A percentile compares a stretch with the other conserved stretches of the same genome.
phyloP scores from a whole-genome alignment of 2,797 vertebrate genomes.

The Fratercula arctica region DNA sequence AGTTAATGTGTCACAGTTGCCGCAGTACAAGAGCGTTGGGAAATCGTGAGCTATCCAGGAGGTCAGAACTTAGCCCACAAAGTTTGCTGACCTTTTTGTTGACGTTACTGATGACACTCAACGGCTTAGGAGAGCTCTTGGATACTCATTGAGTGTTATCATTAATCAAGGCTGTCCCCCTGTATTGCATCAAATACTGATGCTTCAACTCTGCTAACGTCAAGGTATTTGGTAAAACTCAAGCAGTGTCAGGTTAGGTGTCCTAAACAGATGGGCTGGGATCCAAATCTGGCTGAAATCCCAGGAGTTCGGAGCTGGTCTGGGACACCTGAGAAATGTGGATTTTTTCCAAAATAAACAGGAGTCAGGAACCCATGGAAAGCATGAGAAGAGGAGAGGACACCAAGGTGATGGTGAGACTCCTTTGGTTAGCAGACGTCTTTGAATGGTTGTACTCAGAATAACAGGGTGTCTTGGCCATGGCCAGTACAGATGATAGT shows the following conservation, averaged over 20 bases:
- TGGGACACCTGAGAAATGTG: background rate
- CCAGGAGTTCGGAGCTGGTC: background rate
- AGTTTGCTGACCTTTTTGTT: slow-evolving; percentile 38
- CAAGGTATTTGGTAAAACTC: background rate
- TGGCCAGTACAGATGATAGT: background rate
- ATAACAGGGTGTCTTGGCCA: background rate
- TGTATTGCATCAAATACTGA: background rate
- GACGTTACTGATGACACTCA: slow-evolving; percentile 5
- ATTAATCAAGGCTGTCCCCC: background rate
- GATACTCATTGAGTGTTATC: background rate
- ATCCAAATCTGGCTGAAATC: background rate
- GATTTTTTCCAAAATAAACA: background rate
- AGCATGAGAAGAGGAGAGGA: background rate
- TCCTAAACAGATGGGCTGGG: background rate
- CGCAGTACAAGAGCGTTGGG: background rate
- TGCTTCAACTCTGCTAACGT: background rate
- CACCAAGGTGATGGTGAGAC: background rate
- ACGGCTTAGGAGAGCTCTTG: background rate
- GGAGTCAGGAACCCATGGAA: background rate
- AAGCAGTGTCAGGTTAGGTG: background rate
- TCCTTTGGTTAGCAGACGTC: background rate
- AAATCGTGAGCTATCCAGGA: background rate
- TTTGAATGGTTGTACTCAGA: background rate
- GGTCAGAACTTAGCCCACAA: slow-evolving; percentile 15
- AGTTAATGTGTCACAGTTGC: slow-evolving; percentile 23